Conservation (phyloP, 64 coral and sea anemone species). For the Porites lutea region DNA sequence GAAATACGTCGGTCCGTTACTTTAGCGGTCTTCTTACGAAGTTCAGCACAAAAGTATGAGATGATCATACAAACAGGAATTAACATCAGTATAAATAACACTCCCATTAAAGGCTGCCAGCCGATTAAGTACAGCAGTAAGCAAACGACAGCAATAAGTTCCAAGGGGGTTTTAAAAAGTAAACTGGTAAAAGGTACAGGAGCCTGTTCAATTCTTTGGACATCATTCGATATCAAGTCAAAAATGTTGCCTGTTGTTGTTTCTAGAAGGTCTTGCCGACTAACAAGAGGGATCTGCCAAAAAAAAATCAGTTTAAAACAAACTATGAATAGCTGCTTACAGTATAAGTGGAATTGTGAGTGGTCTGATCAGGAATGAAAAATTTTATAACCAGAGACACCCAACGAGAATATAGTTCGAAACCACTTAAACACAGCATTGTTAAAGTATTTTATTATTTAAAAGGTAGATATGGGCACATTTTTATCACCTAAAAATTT, state of each 20-base stretch:
- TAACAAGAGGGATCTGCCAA: constrained; percentile 11
- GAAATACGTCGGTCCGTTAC: constrained; percentile 54
- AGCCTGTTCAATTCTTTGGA: constrained; percentile 30
- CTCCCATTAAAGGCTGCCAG: constrained; percentile 35
- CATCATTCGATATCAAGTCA: constrained; percentile 47
- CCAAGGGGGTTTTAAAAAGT: neutral
- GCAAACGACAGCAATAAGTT: neutral
- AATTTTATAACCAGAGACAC: too few relatives aligned
- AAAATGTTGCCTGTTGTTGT: constrained; percentile 41
- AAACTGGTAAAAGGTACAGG: neutral
- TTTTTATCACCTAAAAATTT: too few relatives aligned
- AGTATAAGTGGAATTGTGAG: too few relatives aligned
- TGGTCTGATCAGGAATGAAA: too few relatives aligned
- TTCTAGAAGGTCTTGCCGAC: neutral
- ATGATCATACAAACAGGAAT: neutral
- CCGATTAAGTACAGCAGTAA: constrained; percentile 34
- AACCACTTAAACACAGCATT: too few relatives aligned
- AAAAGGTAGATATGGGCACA: too few relatives aligned
- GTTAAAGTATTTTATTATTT: too few relatives aligned
- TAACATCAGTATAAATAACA: neutral
- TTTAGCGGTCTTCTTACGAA: constrained; percentile 21
- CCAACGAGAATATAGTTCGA: too few relatives aligned
- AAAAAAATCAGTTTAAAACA: too few relatives aligned
- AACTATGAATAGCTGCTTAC: too few relatives aligned
- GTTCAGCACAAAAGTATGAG: constrained; percentile 3